Base-by-base conservation (phyloP, 1,140 invertebrate genomes). In the Cydia fagiglandana region DNA sequence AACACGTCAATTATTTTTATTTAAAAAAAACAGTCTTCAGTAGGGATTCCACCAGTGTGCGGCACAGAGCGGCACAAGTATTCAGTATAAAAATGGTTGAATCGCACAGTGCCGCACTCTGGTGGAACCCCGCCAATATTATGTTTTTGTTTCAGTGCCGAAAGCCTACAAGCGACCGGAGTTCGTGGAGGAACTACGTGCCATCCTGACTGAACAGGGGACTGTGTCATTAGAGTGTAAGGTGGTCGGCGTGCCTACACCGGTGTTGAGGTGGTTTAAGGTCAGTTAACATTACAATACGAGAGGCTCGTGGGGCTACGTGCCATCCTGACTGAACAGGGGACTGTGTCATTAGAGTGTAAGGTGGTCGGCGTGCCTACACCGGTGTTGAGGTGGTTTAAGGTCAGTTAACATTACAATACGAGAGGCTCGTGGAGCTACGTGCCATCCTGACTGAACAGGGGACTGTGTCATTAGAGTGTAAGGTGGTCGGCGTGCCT, bases 191-290 rank as follows among this genome's bases (percentile, higher is more conserved):
- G 96, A 96, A 81, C 91, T 98, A 7, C 94, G 95, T 20, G 97
- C 97, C 0, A 89, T 97, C 47, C 93, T 98, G 1, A 97, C 97
- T 0, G 96, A 97, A 83, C 95, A 96, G 78, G 97, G 97, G n/a
- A 98, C 96, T 0, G 97, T 98, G 1, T 97, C 97, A 0, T 91
- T 98, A 64, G 97, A 98, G 89, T 98, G 97, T 85, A 98, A 98
- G 91, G 97, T 98, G 97, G 97, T 17, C 9, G 56, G 56, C 3
- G 96, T 98, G 4, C 97, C 97, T 0, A 97, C 97, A 0, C 97
- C 97, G 0, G 93, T 95, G 34, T 86, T 97, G 66, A 93, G 95
- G 75, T 97, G 97, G 97, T 97, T 96, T 78, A 92, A 92, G 87
- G 90, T 34, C 34, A 34, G 34, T 34, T 34, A 34, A 34, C 34